Percentiles rank a stretch among this genome's conserved stretches.
These are phyloP conservation scores for Zosterops japonicus DNA, from an alignment of 2,113 vertebrate species.

Conservation along the genomic window DNA sequence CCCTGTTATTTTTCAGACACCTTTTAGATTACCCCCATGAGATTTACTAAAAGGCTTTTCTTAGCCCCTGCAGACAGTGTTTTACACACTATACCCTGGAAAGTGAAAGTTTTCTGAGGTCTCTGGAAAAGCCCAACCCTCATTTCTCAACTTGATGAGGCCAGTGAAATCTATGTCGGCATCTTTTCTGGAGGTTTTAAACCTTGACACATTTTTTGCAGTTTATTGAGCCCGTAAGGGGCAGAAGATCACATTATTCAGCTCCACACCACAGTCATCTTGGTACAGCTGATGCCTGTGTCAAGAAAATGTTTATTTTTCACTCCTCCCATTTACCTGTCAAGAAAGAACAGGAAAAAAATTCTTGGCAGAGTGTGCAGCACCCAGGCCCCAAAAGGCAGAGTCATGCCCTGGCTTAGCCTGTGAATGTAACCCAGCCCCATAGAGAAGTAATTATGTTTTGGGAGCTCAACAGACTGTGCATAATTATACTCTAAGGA, in stretches of 20 bases:
- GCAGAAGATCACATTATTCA: neutral
- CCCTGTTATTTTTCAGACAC: neutral
- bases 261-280: neutral
- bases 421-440: neutral
- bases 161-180: neutral
- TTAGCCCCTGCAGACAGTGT: neutral
- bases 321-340: neutral
- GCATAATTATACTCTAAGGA: constrained; percentile 21
- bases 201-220: neutral
- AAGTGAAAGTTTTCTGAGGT: neutral
- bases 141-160: neutral
- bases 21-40: neutral
- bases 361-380: neutral
- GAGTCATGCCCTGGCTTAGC: neutral
- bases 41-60: neutral
- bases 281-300: neutral
- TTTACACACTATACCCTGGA: neutral
- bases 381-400: neutral
- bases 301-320: neutral
- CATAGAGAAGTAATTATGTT: neutral
- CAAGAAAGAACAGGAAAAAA: neutral
- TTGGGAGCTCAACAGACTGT: constrained; percentile 44
- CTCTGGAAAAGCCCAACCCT: neutral
- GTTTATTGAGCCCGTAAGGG: neutral
- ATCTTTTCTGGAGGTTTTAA: neutral